Evolutionary conservation across 2,888 invertebrate species (phyloP).

Genomic region (Myopa testacea): DNA sequence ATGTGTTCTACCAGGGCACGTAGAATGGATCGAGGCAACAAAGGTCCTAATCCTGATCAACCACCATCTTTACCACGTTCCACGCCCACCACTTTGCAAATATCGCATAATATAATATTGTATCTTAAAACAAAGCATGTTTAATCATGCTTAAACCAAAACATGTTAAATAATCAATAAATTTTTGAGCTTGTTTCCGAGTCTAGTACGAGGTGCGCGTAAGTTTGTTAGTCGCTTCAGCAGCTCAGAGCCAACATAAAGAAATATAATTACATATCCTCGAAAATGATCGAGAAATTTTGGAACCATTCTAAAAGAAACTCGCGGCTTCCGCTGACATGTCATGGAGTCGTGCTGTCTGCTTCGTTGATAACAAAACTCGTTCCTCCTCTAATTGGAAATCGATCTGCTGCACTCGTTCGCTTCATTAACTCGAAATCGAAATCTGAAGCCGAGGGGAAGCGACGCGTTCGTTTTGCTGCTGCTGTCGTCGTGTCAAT

Average conservation of each 20-base stretch:
- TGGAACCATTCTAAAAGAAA: not conserved
- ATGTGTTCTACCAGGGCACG: not conserved
- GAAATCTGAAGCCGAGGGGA: constrained; percentile 4
- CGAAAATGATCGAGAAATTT: too few species aligned
- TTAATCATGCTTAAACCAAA: too few species aligned
- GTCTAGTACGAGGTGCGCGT: too few species aligned
- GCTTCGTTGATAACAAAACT: constrained; percentile 1
- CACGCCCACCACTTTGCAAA: not conserved
- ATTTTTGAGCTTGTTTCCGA: too few species aligned
- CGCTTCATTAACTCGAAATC: constrained; percentile 37
- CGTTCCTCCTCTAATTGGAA: constrained; percentile 25
- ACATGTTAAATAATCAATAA: too few species aligned
- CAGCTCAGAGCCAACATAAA: too few species aligned
- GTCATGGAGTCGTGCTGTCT: constrained; percentile 30
- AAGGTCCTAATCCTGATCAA: not conserved
- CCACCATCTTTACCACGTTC: not conserved
- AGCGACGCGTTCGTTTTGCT: not conserved
- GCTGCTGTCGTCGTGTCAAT: constrained; percentile 10
- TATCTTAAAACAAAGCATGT: too few species aligned
- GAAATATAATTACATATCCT: too few species aligned
- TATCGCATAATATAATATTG: too few species aligned
- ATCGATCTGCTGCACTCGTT: constrained; percentile 35
- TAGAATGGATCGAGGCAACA: not conserved
- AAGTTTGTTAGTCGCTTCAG: too few species aligned
- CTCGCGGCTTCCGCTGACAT: not conserved